These are phyloP conservation scores for Dallia pectoralis DNA, from an alignment of 2,797 vertebrate species.

Conservation along the genomic window DNA sequence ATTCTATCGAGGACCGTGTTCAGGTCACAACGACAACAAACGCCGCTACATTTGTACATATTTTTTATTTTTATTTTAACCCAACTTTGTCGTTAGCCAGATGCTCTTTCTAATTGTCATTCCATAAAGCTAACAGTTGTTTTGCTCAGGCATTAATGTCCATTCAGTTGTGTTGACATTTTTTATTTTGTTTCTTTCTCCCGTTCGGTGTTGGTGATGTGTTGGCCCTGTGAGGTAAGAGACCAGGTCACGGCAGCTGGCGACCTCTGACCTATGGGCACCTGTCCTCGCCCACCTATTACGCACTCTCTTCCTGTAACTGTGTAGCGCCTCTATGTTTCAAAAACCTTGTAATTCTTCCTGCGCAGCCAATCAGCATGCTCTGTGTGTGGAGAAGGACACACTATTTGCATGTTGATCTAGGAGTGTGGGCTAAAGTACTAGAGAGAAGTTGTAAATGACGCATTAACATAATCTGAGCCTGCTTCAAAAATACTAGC, in stretches of 20 bases:
- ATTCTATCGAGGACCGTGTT: neutral
- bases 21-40: neutral
- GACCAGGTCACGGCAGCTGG: neutral
- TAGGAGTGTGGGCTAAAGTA: neutral
- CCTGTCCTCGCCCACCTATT: neutral
- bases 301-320: neutral
- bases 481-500: too few relatives aligned
- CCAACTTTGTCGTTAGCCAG: too few relatives aligned
- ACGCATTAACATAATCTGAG: too few relatives aligned
- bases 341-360: neutral
- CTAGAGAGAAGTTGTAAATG: too few relatives aligned
- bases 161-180: conserved; percentile 23
- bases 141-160: neutral
- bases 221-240: conserved; percentile 60
- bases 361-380: conserved; percentile 19
- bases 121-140: neutral
- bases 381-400: conserved; percentile 5
- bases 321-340: neutral
- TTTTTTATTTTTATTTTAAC: neutral
- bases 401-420: conserved; percentile 42
- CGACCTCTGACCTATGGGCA: neutral
- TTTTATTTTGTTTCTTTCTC: conserved; percentile 30
- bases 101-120: neutral
- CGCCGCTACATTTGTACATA: too few relatives aligned
- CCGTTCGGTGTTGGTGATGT: conserved; percentile 31